Base-by-base conservation (phyloP, 2,888 invertebrate species). In the Venusia cambrica region DNA sequence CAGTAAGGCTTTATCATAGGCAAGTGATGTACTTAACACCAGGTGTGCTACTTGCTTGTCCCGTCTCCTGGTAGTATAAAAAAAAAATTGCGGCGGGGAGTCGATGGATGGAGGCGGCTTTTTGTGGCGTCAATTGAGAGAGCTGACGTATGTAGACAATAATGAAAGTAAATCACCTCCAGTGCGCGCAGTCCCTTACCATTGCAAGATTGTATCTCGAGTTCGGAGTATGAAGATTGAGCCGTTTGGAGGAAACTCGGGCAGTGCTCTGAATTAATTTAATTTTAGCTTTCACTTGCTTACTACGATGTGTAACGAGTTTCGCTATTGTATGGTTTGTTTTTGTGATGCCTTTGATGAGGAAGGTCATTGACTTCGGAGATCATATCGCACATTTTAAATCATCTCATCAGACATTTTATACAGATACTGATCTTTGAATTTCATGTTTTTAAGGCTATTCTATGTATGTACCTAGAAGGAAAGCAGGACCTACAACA, bases 221-320 rank as follows among this genome's bases (percentile, higher is more conserved):
- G 19, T 14, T 35, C 19, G 14, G 17, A 19, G 26, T 27, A 34
- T 25, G 9, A 35, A 40, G 25, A 48, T 45, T 38, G 28, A 45
- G 42, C 26, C 14, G 41, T 45, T 41, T 41, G 30, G 24, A 31
- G 31, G 31, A 31, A 36, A 40, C 40, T 35, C 40, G 20, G 31
- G 27, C 36, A 30, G 38, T 29, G 14, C 20, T 15, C 17, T 28
- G 28, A 34, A 39, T 30, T 39, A 40, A 40, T 40, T 33, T 31
- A 22, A 22, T 21, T 25, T 40, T 32, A 45, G 33, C 45, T 48
- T 48, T 48, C 48, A 48, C 48, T 48, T 42, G 21, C 30, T 15
- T 7, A 29, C 10, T 6, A 21, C n/a, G n/a, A n/a, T n/a, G n/a
- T n/a, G 31, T 30, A 31, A 27, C 32, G 18, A 18, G 22, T 11